These are phyloP conservation scores for Drosophila paramelanica DNA, from an alignment of 2,888 invertebrate species.

Conservation along the genomic window DNA sequence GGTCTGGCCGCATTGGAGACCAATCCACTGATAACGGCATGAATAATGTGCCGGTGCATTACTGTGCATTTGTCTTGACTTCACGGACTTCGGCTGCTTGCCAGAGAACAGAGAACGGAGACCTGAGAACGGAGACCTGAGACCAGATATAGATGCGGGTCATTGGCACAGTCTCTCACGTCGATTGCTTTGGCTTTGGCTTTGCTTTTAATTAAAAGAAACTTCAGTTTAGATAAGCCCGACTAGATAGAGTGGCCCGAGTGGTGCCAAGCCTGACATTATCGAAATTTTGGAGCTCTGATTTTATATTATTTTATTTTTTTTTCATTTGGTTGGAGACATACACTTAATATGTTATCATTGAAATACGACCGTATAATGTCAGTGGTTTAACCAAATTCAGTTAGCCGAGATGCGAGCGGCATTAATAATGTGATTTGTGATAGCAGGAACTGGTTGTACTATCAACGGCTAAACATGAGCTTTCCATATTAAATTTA, in stretches of 20 bases:
- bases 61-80: constrained; percentile 75
- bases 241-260: constrained; percentile 57
- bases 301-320: constrained; percentile 10
- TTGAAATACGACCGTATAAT: constrained; percentile 69
- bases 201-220: constrained; percentile 77
- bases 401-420: constrained; percentile 43
- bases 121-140: constrained; percentile 2
- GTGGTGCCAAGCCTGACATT: constrained; percentile 52
- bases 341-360: constrained; percentile 68
- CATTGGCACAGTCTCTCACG: constrained; percentile 64
- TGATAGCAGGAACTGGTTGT: constrained; percentile 71
- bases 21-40: constrained; percentile 75
- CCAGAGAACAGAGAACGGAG: constrained; percentile 23
- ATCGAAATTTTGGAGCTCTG: constrained; percentile 52
- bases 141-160: constrained; percentile 67
- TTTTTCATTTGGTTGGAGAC: constrained; percentile 5
- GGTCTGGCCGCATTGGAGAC: constrained; percentile 34
- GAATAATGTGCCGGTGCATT: constrained; percentile 80
- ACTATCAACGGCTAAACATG: constrained; percentile 53
- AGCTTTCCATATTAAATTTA: constrained; percentile 70
- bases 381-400: constrained; percentile 39
- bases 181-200: constrained; percentile 28
- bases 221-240: constrained; percentile 74
- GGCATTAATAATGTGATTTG: constrained; percentile 71
- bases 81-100: constrained; percentile 31